Base-by-base conservation (phyloP, 2,888 invertebrate species). In the Beris chalybata region DNA sequence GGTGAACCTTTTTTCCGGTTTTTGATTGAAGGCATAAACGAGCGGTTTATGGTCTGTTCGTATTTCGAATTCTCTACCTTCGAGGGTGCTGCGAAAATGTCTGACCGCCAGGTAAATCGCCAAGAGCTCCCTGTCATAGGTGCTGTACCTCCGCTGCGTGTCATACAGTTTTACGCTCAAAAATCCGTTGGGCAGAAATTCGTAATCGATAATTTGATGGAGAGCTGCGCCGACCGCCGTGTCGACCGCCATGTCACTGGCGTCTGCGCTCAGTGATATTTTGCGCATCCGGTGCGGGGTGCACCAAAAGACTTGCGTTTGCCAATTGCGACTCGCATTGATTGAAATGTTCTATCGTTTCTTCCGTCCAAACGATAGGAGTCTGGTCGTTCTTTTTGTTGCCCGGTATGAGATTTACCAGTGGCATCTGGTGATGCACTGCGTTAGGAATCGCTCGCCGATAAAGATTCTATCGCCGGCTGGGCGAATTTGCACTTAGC, bases 381-480 rank as follows among this genome's bases (percentile, higher is more conserved):
- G 66, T 64, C 31, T 9, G 57, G 22, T 72, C 70, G 29, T 71
- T 71, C 22, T 71, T 72, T 47, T 31, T 61, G 11, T 67, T 66
- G 0, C 70, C 71, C 1, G 12, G 12, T 5, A 65, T 64, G 43
- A 71, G 29, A 11, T 64, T 22, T 5, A 11, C 30, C 0, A 69
- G 44, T 11, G 44, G 54, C 7, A 50, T 53, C 53, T 67, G 65
- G 7, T 29, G 50, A 1, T 55, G 30, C 0, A 64, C 47, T 5
- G 70, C 67, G 7, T 70, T 31, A 2, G 66, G 67, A 5, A 72
- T 66, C 44, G 70, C 70, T 4, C 69, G 61, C 9, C 67, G 66
- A 43, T 73, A 71, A 57, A 71, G 71, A 65, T 68, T 47, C 9
- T 4, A 67, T 13, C 38, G n/a, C n/a, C 6, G n/a, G 4, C 11